A percentile compares a stretch with the other conserved stretches of the same genome.
Evolutionary conservation across 2,888 invertebrate genomes (phyloP).

Genomic region (Parnassius apollo): DNA sequence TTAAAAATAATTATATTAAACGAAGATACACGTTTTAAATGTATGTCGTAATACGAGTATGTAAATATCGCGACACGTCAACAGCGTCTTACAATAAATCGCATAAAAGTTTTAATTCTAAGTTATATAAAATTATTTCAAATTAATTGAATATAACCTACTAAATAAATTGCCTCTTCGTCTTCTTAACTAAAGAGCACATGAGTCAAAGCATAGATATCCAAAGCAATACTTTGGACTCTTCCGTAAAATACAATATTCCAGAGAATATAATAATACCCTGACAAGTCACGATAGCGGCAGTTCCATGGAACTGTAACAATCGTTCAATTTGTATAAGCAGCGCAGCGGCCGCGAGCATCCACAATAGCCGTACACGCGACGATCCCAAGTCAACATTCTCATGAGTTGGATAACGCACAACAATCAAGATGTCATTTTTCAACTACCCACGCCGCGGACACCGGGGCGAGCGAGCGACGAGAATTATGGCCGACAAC

Average conservation of each 20-base stretch:
- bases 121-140: too few relatives aligned
- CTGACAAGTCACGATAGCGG: conserved; percentile 72
- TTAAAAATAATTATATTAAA: too few relatives aligned
- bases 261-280: conserved; percentile 65
- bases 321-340: conserved; percentile 79
- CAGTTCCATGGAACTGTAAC: conserved; percentile 68
- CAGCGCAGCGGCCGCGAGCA: conserved; percentile 57
- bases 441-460: conserved; percentile 79
- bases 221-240: too few relatives aligned
- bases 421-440: conserved; percentile 82
- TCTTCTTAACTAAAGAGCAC: too few relatives aligned
- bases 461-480: conserved; percentile 56
- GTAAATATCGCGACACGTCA: too few relatives aligned
- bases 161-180: too few relatives aligned
- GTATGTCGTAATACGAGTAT: too few relatives aligned
- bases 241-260: conserved; percentile 52
- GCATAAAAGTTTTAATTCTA: too few relatives aligned
- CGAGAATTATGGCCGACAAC: conserved; percentile 77
- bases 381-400: conserved; percentile 65
- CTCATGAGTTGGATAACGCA: conserved; percentile 78
- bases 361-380: conserved; percentile 72
- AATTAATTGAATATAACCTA: too few relatives aligned
- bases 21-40: too few relatives aligned
- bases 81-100: too few relatives aligned
- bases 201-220: too few relatives aligned